These are phyloP conservation scores for Paramormyrops kingsleyae DNA, from an alignment of 2,113 vertebrate genomes.

Conservation along the genomic window DNA sequence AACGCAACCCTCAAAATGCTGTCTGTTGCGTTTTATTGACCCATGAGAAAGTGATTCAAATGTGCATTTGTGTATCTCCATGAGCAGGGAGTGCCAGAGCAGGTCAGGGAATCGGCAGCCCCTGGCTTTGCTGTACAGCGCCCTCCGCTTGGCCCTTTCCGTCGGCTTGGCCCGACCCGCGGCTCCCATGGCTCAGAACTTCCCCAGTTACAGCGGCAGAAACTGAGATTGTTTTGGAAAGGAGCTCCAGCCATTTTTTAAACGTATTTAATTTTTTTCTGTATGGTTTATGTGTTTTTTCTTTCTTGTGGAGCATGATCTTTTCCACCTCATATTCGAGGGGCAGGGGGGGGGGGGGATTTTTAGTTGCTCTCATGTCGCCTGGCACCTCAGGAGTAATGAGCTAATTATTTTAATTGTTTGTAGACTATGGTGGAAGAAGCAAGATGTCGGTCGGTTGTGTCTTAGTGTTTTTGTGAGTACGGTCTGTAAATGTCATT, in stretches of 20 bases:
- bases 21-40: background rate
- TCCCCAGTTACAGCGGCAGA: constrained; percentile 45
- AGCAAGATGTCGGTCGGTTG: background rate
- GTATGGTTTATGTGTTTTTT: constrained; percentile 11
- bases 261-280: constrained; percentile 21
- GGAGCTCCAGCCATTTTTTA: constrained; percentile 31
- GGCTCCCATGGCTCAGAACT: constrained; percentile 48
- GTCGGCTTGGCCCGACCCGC: constrained; percentile 48
- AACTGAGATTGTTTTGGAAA: constrained; percentile 53
- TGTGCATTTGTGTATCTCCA: constrained; percentile 13
- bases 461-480: background rate
- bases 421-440: background rate
- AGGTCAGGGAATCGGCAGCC: constrained; percentile 21
- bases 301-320: constrained; percentile 18
- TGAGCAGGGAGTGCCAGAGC: constrained; percentile 6
- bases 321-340: constrained; percentile 21
- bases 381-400: constrained; percentile 3
- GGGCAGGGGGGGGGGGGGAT: background rate
- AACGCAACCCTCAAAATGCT: background rate
- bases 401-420: background rate
- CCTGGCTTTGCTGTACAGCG: constrained; percentile 14
- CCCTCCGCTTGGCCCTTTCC: constrained; percentile 35
- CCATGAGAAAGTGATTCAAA: background rate
- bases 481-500: background rate
- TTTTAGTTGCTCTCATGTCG: constrained; percentile 9